Percentiles rank a stretch among this genome's conserved stretches.
Conservation (phyloP, 2,888 invertebrate genomes). For the Chydorus sphaericus region DNA sequence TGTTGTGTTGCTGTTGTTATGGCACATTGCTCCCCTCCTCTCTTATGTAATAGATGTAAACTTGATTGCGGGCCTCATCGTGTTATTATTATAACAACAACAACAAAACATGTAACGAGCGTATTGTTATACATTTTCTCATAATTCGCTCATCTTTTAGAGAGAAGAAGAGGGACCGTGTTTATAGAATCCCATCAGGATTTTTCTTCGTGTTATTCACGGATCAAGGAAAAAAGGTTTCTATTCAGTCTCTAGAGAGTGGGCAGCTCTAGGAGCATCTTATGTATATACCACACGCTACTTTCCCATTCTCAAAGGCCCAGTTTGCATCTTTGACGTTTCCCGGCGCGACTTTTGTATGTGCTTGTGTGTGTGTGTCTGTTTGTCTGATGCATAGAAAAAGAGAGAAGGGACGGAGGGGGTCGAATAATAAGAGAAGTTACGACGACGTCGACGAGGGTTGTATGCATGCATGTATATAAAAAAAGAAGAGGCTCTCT, state of each 20-base stretch:
- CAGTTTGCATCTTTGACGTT: constrained; percentile 2
- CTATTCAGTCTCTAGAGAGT: not conserved
- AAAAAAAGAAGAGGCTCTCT: not conserved
- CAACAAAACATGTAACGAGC: no score
- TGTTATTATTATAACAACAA: no score
- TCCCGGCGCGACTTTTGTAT: not conserved
- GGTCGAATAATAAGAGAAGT: no score
- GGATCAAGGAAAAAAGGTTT: no score
- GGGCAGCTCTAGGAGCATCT: not conserved
- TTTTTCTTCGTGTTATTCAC: no score
- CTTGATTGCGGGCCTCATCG: no score
- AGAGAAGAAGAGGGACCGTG: no score
- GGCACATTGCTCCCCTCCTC: not conserved
- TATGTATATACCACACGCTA: not conserved
- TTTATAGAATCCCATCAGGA: no score
- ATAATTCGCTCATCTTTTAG: no score
- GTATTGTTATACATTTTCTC: no score
- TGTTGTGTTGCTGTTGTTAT: not conserved
- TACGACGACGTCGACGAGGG: not conserved
- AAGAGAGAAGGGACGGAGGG: not conserved
- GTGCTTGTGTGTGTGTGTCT: not conserved
- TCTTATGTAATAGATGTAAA: no score
- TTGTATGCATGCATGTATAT: not conserved
- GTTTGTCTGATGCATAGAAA: not conserved
- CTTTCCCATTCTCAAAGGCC: constrained; percentile 6